Percentiles rank a stretch among this genome's conserved stretches.
These are phyloP conservation scores for Puma concolor DNA, from an alignment of 2,113 vertebrate species.

Conservation along the genomic window DNA sequence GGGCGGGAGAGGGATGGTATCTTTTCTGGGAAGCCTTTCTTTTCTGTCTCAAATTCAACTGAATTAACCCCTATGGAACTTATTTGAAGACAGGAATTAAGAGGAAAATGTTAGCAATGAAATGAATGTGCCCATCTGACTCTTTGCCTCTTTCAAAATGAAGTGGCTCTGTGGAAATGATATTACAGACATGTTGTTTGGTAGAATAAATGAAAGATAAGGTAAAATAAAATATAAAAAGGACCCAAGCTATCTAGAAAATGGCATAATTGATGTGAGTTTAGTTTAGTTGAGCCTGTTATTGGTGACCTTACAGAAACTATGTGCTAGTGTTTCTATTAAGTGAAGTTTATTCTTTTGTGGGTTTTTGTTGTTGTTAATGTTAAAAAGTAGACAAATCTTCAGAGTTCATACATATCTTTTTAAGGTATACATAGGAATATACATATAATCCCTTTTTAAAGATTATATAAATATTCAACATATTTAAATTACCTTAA, in stretches of 20 bases:
- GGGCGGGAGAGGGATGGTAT: neutral
- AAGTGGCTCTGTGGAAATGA: neutral
- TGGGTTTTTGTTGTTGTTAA: neutral
- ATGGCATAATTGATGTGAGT: neutral
- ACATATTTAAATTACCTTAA: neutral
- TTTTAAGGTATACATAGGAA: neutral
- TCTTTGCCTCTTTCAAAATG: neutral
- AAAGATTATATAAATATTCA: neutral
- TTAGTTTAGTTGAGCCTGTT: neutral
- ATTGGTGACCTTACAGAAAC: neutral
- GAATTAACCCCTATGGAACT: neutral
- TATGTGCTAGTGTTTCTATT: neutral
- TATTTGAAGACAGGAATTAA: constrained; percentile 15
- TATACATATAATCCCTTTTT: neutral
- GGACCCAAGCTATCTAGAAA: neutral
- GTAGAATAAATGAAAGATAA: neutral
- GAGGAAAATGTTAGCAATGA: neutral
- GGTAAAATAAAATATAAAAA: neutral
- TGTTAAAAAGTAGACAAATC: neutral
- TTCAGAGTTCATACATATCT: neutral
- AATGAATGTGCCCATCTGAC: neutral
- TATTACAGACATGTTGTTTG: neutral
- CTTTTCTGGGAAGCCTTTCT: constrained; percentile 49
- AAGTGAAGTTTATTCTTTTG: neutral
- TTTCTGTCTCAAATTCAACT: constrained; percentile 49